These are phyloP conservation scores for Hydropotes inermis DNA, from an alignment of 2,113 vertebrate species.

Conservation along the genomic window DNA sequence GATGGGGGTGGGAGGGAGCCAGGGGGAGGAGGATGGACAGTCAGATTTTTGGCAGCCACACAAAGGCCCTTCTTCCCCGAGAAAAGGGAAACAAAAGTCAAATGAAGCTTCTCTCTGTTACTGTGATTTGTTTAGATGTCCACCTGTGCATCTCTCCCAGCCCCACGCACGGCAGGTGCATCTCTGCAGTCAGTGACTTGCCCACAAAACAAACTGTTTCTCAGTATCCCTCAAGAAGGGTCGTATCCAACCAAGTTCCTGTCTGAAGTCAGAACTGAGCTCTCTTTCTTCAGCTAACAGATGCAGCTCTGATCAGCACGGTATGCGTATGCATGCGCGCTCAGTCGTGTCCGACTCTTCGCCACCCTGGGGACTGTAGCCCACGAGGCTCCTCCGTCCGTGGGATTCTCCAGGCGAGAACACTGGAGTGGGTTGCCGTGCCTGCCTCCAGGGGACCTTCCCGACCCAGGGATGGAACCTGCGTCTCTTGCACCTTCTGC, in stretches of 20 bases:
- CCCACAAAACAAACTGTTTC: neutral
- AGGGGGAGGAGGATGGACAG: constrained; percentile 15
- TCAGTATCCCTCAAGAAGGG: constrained; percentile 10
- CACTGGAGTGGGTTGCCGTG: neutral
- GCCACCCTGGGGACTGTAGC: neutral
- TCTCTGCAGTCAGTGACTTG: neutral
- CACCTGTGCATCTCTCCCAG: neutral
- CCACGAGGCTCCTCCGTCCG: neutral
- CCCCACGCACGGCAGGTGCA: neutral
- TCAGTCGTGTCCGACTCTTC: fast-evolving
- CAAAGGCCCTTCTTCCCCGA: constrained; percentile 44
- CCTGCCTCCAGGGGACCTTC: neutral
- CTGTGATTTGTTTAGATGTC: neutral
- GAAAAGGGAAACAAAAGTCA: constrained; percentile 56
- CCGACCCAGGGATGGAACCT: too few relatives aligned
- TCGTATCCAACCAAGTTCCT: constrained; percentile 22
- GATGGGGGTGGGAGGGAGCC: neutral
- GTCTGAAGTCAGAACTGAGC: neutral
- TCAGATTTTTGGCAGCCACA: constrained; percentile 36
- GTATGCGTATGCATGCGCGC: fast-evolving
- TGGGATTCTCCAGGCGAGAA: neutral
- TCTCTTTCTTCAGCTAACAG: constrained; percentile 21
- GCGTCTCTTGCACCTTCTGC: too few relatives aligned
- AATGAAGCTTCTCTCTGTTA: neutral
- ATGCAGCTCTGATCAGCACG: neutral